Evolutionary conservation across 1,140 invertebrate genomes (phyloP).

Genomic region (Theocolax elegans): DNA sequence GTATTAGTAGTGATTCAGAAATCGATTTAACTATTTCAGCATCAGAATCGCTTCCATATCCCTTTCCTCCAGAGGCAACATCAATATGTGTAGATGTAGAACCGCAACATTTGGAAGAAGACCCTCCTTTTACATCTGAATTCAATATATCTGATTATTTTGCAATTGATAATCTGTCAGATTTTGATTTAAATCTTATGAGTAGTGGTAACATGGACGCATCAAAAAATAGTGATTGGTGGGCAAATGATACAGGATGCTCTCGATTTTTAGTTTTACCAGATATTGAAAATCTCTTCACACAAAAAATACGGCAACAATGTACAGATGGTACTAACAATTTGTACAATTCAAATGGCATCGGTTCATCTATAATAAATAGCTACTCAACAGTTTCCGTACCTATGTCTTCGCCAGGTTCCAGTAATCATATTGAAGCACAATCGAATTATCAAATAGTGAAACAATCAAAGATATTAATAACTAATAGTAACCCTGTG

Average conservation of each 20-base stretch:
- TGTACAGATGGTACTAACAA: slow-evolving; percentile 59
- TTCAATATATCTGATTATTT: slow-evolving; percentile 67
- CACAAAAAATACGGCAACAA: slow-evolving; percentile 51
- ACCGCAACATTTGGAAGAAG: slow-evolving; percentile 55
- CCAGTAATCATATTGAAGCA: slow-evolving; percentile 45
- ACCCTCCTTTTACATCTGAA: slow-evolving; percentile 62
- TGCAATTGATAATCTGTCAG: slow-evolving; percentile 53
- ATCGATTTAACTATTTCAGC: slow-evolving; percentile 42
- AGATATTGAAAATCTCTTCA: slow-evolving; percentile 50
- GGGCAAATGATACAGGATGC: slow-evolving; percentile 60
- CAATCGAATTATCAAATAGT: slow-evolving; percentile 48
- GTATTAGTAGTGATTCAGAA: slow-evolving; percentile 56
- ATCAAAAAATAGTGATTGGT: slow-evolving; percentile 49
- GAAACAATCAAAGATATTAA: slow-evolving; percentile 58
- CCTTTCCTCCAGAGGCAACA: slow-evolving; percentile 63
- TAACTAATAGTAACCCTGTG: slow-evolving; percentile 54
- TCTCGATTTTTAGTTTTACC: slow-evolving; percentile 58
- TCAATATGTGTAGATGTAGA: slow-evolving; percentile 66
- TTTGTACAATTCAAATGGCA: slow-evolving; percentile 53
- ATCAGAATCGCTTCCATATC: slow-evolving; percentile 55
- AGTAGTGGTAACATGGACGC: slow-evolving; percentile 33
- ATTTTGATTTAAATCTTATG: slow-evolving; percentile 56
- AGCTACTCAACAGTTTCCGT: slow-evolving; percentile 30
- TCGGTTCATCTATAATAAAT: slow-evolving; percentile 23
- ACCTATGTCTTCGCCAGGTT: slow-evolving; percentile 48